Conservation (phyloP, 2,797 vertebrate genomes). For the Silurus lanzhouensis region DNA sequence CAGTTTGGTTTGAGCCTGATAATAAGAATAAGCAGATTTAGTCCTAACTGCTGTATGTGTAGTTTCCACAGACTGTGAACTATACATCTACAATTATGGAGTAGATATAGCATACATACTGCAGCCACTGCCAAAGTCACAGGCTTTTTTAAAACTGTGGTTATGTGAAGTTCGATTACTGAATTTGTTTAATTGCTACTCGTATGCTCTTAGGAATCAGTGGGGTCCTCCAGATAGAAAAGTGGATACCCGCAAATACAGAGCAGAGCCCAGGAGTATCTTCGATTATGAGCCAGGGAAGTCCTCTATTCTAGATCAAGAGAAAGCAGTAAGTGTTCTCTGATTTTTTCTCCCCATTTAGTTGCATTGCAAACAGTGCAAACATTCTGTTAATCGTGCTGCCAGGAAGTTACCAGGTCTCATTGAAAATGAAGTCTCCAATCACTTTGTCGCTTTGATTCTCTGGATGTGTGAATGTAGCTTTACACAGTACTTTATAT, state of each 20-base stretch:
- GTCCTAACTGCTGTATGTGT: not conserved
- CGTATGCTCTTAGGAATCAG: constrained; percentile 74
- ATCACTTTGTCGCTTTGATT: no score
- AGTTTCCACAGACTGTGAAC: not conserved
- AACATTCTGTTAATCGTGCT: no score
- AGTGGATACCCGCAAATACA: constrained; percentile 85
- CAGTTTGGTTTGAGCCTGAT: not conserved
- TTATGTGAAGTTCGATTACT: no score
- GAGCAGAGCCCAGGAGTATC: constrained; percentile 86
- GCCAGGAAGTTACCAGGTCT: no score
- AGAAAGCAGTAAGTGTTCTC: constrained; percentile 77
- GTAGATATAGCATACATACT: not conserved
- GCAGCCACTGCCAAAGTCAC: not conserved
- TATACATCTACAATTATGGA: not conserved
- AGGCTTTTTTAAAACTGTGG: not conserved
- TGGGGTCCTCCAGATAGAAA: constrained; percentile 87
- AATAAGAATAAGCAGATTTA: not conserved
- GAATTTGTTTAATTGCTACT: constrained; percentile 11
- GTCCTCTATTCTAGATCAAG: constrained; percentile 84
- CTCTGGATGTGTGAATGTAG: no score
- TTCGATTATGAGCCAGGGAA: constrained; percentile 88
- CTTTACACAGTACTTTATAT: no score
- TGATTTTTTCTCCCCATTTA: not conserved
- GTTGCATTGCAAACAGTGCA: not conserved
- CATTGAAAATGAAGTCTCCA: no score